Evolutionary conservation across 2,113 vertebrate species (phyloP).

Genomic region (Piliocolobus tephrosceles): DNA sequence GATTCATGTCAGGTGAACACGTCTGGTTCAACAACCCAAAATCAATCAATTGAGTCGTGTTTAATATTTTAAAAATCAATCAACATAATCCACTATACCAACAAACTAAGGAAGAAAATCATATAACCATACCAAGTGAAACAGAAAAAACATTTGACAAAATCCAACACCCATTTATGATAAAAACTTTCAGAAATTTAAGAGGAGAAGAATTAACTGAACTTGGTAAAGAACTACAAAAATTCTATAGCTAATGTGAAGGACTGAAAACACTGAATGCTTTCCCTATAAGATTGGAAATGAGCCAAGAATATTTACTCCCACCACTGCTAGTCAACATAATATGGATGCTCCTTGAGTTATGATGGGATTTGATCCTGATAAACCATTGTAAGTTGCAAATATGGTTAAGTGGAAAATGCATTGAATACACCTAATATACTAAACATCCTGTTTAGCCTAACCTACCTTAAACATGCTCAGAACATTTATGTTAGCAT

Average conservation of each 20-base stretch:
- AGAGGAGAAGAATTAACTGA: background rate
- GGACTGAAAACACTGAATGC: background rate
- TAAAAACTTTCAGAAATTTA: background rate
- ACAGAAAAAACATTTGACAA: background rate
- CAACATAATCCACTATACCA: background rate
- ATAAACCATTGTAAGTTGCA: background rate
- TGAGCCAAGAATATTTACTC: background rate
- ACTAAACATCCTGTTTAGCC: background rate
- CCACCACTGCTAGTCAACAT: background rate
- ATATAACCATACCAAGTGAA: background rate
- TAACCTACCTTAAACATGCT: background rate
- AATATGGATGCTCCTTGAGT: background rate
- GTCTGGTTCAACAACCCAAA: background rate
- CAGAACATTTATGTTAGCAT: background rate
- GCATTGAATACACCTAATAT: background rate
- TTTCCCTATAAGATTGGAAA: background rate
- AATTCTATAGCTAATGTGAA: background rate
- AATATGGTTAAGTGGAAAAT: background rate
- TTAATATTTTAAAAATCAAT: background rate
- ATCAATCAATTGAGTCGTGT: background rate
- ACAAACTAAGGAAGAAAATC: background rate
- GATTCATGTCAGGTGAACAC: background rate
- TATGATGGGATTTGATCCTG: background rate
- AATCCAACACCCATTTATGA: background rate
- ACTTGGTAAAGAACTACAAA: background rate